Evolutionary conservation across 2,113 vertebrate genomes (phyloP).

Genomic region (Xiphias gladius): DNA sequence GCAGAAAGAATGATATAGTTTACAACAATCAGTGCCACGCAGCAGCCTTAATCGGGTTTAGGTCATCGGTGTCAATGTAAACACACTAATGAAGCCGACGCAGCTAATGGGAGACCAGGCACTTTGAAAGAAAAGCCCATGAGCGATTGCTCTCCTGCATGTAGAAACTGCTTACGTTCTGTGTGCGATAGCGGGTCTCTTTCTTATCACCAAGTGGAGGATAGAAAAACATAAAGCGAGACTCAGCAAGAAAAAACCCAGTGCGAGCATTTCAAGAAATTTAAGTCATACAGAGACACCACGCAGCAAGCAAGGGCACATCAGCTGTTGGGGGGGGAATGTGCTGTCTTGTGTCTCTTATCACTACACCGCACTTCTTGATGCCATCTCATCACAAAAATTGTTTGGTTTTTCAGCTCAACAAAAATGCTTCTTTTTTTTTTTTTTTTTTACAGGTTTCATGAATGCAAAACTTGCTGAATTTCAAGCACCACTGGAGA

Average conservation of each 20-base stretch:
- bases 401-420: too few relatives aligned
- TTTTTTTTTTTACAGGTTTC: too few relatives aligned
- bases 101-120: constrained; percentile 21
- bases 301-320: too few relatives aligned
- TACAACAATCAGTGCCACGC: too few relatives aligned
- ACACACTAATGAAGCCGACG: constrained; percentile 39
- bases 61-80: constrained; percentile 30
- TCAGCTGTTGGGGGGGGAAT: too few relatives aligned
- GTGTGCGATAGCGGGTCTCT: background rate
- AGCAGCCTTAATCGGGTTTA: constrained; percentile 19
- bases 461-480: too few relatives aligned
- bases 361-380: background rate
- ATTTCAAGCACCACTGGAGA: too few relatives aligned
- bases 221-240: background rate
- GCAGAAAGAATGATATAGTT: too few relatives aligned
- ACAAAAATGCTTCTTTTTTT: too few relatives aligned
- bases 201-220: background rate
- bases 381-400: background rate
- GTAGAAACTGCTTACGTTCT: background rate
- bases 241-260: constrained; percentile 32
- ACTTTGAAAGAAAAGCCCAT: constrained; percentile 26
- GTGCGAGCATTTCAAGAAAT: background rate
- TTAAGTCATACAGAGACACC: background rate
- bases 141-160: constrained; percentile 3
- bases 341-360: background rate